These are phyloP conservation scores for Tachyglossus aculeatus DNA, from an alignment of 2,797 vertebrate species.

Conservation along the genomic window DNA sequence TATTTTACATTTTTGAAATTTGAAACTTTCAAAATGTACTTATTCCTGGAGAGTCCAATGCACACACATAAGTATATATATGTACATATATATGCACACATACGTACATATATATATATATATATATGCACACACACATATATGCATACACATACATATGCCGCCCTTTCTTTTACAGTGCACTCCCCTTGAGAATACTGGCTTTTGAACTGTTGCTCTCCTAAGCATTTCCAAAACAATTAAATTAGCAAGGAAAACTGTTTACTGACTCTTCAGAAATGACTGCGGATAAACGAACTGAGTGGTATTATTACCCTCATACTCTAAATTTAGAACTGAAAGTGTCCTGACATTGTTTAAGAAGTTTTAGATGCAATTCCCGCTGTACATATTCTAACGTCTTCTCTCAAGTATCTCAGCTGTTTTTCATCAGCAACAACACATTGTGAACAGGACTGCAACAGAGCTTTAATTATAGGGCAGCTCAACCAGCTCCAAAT, in stretches of 20 bases:
- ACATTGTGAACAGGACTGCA: constrained; percentile 41
- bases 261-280: background rate
- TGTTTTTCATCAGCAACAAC: constrained; percentile 32
- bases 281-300: background rate
- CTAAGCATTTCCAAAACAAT: background rate
- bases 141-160: too few relatives aligned
- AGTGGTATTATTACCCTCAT: background rate
- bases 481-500: constrained; percentile 46
- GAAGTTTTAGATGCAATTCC: background rate
- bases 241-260: background rate
- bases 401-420: constrained; percentile 40
- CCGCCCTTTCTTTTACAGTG: too few relatives aligned
- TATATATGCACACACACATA: too few relatives aligned
- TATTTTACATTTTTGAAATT: too few relatives aligned
- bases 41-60: too few relatives aligned
- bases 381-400: constrained; percentile 22
- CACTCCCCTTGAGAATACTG: too few relatives aligned
- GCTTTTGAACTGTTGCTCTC: background rate
- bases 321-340: constrained; percentile 21
- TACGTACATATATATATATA: too few relatives aligned
- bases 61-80: too few relatives aligned
- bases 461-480: constrained; percentile 60
- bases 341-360: constrained; percentile 8
- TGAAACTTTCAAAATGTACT: too few relatives aligned
- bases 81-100: too few relatives aligned